phyloP scores from a whole-genome alignment of 2,113 vertebrate genomes.

The Meriones unguiculatus region DNA sequence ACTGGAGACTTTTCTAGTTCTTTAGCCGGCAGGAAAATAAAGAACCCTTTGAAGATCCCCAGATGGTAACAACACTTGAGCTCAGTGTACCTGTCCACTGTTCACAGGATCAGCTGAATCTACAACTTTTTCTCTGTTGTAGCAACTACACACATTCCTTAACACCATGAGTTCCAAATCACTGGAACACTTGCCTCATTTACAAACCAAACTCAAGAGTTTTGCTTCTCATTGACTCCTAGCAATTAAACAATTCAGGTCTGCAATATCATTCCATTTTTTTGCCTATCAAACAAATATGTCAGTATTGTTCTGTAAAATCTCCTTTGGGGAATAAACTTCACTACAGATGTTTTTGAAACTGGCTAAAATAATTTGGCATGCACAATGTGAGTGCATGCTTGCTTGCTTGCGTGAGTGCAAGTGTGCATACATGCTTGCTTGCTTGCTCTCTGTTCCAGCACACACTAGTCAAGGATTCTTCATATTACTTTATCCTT shows the following conservation, averaged over 20 bases:
- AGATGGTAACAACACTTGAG: not conserved
- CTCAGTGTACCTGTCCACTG: not conserved
- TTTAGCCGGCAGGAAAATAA: not conserved
- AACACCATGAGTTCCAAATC: not conserved
- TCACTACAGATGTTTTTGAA: not conserved
- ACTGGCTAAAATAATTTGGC: slow-evolving; percentile 14
- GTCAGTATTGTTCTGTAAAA: not conserved
- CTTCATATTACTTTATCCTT: not conserved
- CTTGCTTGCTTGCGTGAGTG: not conserved
- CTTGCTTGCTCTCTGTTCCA: not conserved
- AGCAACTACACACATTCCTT: not conserved
- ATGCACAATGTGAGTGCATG: not conserved
- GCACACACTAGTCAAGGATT: not conserved
- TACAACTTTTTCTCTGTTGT: not conserved
- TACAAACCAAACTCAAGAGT: not conserved
- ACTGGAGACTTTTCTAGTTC: not conserved
- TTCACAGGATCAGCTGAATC: not conserved
- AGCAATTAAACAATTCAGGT: not conserved
- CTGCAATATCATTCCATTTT: not conserved
- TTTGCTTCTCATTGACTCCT: slow-evolving; percentile 4
- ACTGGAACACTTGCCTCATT: not conserved
- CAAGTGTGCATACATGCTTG: not conserved
- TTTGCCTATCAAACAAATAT: not conserved
- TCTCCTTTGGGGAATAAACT: not conserved
- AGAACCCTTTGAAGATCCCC: not conserved